Percentiles rank a stretch among this genome's conserved stretches.
These are phyloP conservation scores for Ophion ventricosus DNA, from an alignment of 2,888 invertebrate genomes.

Conservation along the genomic window DNA sequence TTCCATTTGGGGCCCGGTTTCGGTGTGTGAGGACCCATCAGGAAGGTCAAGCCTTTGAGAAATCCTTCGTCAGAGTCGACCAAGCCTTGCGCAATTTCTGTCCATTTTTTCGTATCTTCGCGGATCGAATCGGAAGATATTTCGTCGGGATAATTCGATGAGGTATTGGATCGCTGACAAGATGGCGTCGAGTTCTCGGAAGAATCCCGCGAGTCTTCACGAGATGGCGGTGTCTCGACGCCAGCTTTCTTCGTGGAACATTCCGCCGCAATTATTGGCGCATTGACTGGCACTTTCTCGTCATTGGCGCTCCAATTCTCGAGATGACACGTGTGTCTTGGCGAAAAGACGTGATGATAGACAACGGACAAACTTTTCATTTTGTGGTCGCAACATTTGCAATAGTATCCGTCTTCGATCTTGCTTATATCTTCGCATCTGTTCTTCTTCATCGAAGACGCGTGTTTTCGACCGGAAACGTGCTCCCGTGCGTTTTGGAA, in stretches of 20 bases:
- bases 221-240: not conserved
- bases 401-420: slow-evolving; percentile 3
- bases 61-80: not conserved
- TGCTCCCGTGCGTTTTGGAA: slow-evolving; percentile 7
- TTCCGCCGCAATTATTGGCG: too few relatives aligned
- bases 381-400: not conserved
- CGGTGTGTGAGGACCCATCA: not conserved
- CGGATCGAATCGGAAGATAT: too few relatives aligned
- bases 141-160: too few relatives aligned
- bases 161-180: not conserved
- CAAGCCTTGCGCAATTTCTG: too few relatives aligned
- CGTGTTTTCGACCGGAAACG: not conserved
- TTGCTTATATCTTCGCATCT: slow-evolving; percentile 1
- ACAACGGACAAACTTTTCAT: not conserved
- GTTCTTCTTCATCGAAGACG: not conserved
- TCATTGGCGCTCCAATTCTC: not conserved
- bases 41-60: not conserved
- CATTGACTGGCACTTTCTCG: not conserved
- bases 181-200: not conserved
- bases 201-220: not conserved
- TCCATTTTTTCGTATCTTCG: too few relatives aligned
- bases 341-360: not conserved
- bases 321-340: not conserved
- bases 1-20: not conserved
- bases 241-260: not conserved